Base-by-base conservation (phyloP, 2,797 vertebrate species). In the Pseudomugil gertrudae region DNA sequence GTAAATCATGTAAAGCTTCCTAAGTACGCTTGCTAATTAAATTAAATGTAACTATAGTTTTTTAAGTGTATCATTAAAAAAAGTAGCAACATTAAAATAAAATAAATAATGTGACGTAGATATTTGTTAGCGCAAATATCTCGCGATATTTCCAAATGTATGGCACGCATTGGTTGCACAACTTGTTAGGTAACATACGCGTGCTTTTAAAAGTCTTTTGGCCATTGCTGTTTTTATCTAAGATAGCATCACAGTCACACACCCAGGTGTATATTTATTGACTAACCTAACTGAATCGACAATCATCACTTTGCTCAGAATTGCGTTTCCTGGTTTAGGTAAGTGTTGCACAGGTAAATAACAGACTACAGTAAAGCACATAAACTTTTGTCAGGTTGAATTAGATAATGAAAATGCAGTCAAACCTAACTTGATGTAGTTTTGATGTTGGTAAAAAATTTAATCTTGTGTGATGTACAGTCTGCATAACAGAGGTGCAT, bases 181-280 rank as follows among this genome's bases (percentile, higher is more conserved):
- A 83, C 30, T 33, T 69, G 73, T 91, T 90, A 77, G 19, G 15
- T 85, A 85, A 89, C 74, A 32, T 4, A 27, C 2, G 58, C 67
- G 3, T 36, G 66, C 30, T 78, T 9, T 57, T 19, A 45, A 83
- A 63, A 5, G 7, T 0, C 10, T 6, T 8, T 5, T 1, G 6
- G 10, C 8, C 2, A 0, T 0, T 13, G 0, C 3, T 0, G 0
- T 2, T 36, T 1, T 1, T 59, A 1, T 1, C 1, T 1, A 7
- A 0, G 2, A 15, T 15, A 6, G 23, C 65, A 47, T 19, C 2
- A 64, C 7, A 27, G 27, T 38, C 26, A 33, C 2, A 45, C 14
- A 9, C 38, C 13, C 4, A 17, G 26, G 32, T 10, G 0, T 21
- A 30, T 4, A 27, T 61, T 43, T 45, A 8, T 30, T 0, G 23